Base-by-base conservation (phyloP, 2,888 invertebrate species). In the Cheilosia pagana region DNA sequence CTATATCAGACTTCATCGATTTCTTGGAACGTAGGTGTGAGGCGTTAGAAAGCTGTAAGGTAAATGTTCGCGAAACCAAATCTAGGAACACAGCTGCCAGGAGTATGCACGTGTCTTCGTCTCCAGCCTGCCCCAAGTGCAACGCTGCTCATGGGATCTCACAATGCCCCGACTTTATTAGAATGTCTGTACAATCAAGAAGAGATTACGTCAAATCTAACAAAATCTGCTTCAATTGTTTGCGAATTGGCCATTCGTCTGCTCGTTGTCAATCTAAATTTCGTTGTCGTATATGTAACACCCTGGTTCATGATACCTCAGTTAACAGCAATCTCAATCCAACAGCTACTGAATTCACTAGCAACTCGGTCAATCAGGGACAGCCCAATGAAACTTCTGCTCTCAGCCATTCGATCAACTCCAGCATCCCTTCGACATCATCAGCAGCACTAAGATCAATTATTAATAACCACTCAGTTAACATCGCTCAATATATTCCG, bases 1-100 rank as follows among this genome's bases (percentile, higher is more conserved):
- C 74, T 16, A 60, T 75, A 25, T 41, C 53, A 1, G 19, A 60
- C 23, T 75, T 75, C n/a, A 25, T 74, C 2, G 14, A n/a, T 1
- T 75, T 81, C 21, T 39, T 81, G 10, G 45, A 52, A 31, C 21
- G 21, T 3, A 63, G 65, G 19, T 77, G 70, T 62, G 57, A 77
- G 28, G 28, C 60, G n/a, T 31, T 76, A n/a, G 76, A 74, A 53
- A 16, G 53, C 10, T 74, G 57, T 19, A 12, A 41, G n/a, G 45
- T 25, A 4, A 25, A n/a, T 7, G 10, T n/a, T 12, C 39, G 45
- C n/a, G 53, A 53, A 12, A 7, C n/a, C 7, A 39, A 39, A 23
- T 52, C 28, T 23, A 19, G 45, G 14, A 43, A 41, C n/a, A 60
- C n/a, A 21, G 52, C 21, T 6, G 16, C 45, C 45, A 45, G 14